Evolutionary conservation across 2,888 invertebrate species (phyloP), one percentile per base, ranked within the genome.

Genomic region (Macaria notata): DNA sequence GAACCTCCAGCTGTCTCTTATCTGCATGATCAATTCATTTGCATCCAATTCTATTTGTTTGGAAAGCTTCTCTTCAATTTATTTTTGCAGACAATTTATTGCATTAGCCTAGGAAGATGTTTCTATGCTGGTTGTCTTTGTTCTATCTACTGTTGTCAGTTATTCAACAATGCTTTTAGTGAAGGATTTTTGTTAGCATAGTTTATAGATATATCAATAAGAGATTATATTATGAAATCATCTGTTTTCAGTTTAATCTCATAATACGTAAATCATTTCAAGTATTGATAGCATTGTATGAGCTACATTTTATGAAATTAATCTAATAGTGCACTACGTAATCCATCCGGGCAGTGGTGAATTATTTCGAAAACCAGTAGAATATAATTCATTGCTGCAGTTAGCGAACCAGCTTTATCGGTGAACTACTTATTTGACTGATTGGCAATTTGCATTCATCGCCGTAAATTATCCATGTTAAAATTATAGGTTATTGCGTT

Each of bases 301-400:
- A 19, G 19, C 19, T 19, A 19, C 19, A 19, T 63, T 54, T 49
- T 53, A 63, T 61, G 56, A 63, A 64, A 60, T 58, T 55, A 51
- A 61, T 61, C 51, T 19, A 19, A 19, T 19, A 19, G 19, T 19
- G 54, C 6, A 29, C 49, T 54, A 39, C 54, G 53, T 63, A 59
- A 63, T 58, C 31, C 49, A 60, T 57, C 56, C 56, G 51, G 54
- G 48, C 59, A 61, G 60, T 64, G 9, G 36, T 33, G 52, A 59
- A 62, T 60, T 59, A 49, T 43, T 60, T 50, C 56, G 45, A 59
- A 59, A 60, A 54, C 49, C 42, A 42, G 49, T 49, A 50, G 54
- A 49, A 43, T 31, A 39, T 46, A 58, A 58, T 54, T 49, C 45
- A 57, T 48, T 29, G 45, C 44, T 29, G 39, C 49, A 49, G 53